Base-by-base conservation (phyloP, 2,113 vertebrate species). In the Lipophrys pholis region DNA sequence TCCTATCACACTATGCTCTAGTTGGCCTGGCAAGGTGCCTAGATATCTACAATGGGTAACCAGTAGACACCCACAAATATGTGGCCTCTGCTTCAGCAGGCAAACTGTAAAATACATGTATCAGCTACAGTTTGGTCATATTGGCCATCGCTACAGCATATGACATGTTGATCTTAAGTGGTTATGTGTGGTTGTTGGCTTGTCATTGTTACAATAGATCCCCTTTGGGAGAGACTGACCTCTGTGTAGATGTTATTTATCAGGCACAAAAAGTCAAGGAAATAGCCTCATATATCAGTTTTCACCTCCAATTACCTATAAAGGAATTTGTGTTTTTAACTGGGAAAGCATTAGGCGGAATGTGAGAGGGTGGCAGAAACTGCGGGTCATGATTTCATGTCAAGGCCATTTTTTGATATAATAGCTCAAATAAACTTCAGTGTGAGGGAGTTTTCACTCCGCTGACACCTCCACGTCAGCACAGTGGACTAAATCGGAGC, bases 1-100 rank as follows among this genome's bases (percentile, higher is more conserved):
- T 82, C 73, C 72, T 80, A 84, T 87, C 88, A 86, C 81, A 75
- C 11, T 71, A 84, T 38, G 8, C 76, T 78, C 71, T 43, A 71
- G 73, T 69, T 41, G 39, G 69, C 75, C 80, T 90, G 88, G 88
- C 83, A 76, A 84, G 65, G 69, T 78, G 85, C 83, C 84, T 65
- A 53, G 57, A 63, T 74, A 56, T 85, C 78, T 86, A 90, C 87
- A 90, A 87, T 87, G 87, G 80, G 87, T 89, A 85, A 89, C 90
- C 86, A 86, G 87, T 72, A 82, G 85, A 91, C 81, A 88, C 78
- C 81, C 82, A 56, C 80, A 87, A 83, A 55, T 88, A 91, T 91
- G 85, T 63, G 74, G 71, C 88, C 80, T 69, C 73, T 66, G 56
- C 71, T 80, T 80, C 81, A 69, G 64, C 45, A 36, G 48, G 55